A percentile compares a stretch with the other conserved stretches of the same genome.
These are phyloP conservation scores for Microctonus hyperodae DNA, from an alignment of 2,888 invertebrate genomes.

Conservation along the genomic window DNA sequence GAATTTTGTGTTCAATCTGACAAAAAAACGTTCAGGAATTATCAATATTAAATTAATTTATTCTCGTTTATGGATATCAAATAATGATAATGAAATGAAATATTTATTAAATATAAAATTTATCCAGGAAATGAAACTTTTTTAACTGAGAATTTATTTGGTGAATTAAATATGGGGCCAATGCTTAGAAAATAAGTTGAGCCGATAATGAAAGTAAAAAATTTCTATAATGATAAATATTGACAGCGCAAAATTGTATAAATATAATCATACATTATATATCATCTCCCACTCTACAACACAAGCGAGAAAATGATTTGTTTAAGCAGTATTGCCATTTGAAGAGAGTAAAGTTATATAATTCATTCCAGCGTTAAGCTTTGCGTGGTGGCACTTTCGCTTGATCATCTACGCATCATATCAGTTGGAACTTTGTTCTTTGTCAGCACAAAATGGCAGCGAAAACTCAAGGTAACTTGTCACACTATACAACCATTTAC, in stretches of 20 bases:
- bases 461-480: neutral
- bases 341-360: neutral
- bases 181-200: neutral
- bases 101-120: no score
- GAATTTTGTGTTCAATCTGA: no score
- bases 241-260: neutral
- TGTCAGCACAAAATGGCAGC: neutral
- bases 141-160: neutral
- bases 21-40: no score
- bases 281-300: neutral
- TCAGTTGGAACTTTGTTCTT: no score
- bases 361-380: neutral
- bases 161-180: neutral
- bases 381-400: neutral
- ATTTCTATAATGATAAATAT: neutral
- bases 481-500: conserved; percentile 23
- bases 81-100: neutral
- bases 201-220: neutral
- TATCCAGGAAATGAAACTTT: no score
- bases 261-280: neutral
- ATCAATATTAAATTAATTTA: neutral
- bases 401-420: neutral
- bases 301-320: neutral
- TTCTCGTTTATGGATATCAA: neutral
- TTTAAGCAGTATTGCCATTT: neutral